phyloP scores from a whole-genome alignment of 1,140 invertebrate genomes.

The Liolophura sinensis region DNA sequence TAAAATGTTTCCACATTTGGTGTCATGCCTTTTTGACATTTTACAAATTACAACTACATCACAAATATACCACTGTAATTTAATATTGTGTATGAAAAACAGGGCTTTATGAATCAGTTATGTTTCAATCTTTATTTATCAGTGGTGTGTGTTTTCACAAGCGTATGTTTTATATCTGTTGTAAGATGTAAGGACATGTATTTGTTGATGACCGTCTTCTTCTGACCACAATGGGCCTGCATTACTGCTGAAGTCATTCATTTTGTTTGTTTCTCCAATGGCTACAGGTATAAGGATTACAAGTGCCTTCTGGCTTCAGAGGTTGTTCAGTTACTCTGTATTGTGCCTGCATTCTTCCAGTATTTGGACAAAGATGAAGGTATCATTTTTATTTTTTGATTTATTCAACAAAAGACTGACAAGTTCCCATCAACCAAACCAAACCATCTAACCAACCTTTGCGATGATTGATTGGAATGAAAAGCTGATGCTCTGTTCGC shows the following conservation, averaged over 20 bases:
- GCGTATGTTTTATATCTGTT: neutral
- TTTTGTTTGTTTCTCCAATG: neutral
- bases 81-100: too few species aligned
- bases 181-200: neutral
- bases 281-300: conserved; percentile 48
- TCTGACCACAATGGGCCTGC: too few species aligned
- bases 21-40: too few species aligned
- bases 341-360: conserved; percentile 51
- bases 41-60: too few species aligned
- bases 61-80: too few species aligned
- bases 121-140: too few species aligned
- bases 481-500: too few species aligned
- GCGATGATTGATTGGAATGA: neutral
- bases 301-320: conserved; percentile 53
- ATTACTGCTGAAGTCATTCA: neutral
- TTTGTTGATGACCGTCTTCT: too few species aligned
- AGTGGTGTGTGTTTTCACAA: too few species aligned
- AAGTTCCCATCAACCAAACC: neutral
- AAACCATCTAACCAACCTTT: neutral
- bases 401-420: neutral
- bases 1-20: too few species aligned
- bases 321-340: conserved; percentile 49
- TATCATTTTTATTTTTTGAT: conserved; percentile 19
- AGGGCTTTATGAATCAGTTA: too few species aligned
- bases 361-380: conserved; percentile 44